Conservation (phyloP, 2,888 invertebrate species). For the Drosophila paramelanica region DNA sequence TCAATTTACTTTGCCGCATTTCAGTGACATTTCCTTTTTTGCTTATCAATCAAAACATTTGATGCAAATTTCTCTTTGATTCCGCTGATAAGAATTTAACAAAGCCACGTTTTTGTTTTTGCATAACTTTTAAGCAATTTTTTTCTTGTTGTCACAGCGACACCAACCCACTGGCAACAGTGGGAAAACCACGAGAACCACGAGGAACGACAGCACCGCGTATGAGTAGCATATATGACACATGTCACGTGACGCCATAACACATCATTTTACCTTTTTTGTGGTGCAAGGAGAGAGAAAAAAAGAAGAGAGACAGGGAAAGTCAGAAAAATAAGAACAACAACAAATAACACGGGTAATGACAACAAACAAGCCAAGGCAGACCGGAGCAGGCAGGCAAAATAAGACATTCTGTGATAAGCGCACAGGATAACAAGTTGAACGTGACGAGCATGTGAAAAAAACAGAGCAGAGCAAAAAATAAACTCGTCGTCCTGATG, state of each 20-base stretch:
- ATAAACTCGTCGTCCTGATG: conserved; percentile 46
- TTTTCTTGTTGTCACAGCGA: conserved; percentile 2
- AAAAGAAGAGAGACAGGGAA: neutral
- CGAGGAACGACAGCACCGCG: conserved; percentile 38
- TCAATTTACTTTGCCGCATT: neutral
- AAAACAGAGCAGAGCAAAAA: conserved; percentile 30
- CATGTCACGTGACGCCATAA: conserved; percentile 69
- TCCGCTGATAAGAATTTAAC: conserved; percentile 33
- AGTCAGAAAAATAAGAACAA: neutral
- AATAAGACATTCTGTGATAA: conserved; percentile 72
- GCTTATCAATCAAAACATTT: conserved; percentile 40
- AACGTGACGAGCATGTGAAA: conserved; percentile 64
- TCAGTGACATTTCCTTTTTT: conserved; percentile 15
- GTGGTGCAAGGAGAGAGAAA: neutral
- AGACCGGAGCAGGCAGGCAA: conserved; percentile 40
- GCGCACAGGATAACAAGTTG: conserved; percentile 69
- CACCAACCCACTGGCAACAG: conserved; percentile 6
- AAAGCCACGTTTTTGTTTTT: conserved; percentile 11
- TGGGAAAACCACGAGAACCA: conserved; percentile 8
- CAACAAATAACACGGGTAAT: conserved; percentile 56
- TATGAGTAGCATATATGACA: conserved; percentile 65
- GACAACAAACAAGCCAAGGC: conserved; percentile 43
- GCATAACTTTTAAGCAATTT: conserved; percentile 16
- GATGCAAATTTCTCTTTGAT: conserved; percentile 48
- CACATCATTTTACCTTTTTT: conserved; percentile 61